phyloP scores from a whole-genome alignment of 2,888 invertebrate genomes.

The Alsophila aescularia region DNA sequence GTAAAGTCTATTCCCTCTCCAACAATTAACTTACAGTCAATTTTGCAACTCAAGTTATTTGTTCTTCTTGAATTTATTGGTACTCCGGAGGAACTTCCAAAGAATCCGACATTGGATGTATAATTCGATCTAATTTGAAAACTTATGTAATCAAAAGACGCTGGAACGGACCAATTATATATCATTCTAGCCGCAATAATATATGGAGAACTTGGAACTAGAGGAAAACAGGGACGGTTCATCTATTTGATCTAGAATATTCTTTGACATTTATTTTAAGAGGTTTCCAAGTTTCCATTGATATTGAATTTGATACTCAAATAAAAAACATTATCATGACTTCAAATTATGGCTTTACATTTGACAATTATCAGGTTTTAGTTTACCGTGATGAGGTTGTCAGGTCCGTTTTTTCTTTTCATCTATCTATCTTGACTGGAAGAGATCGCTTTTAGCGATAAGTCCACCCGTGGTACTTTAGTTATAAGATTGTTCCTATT shows the following conservation, averaged over 20 bases:
- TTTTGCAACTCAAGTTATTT: constrained; percentile 71
- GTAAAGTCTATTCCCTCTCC: constrained; percentile 61
- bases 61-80: constrained; percentile 74
- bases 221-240: constrained; percentile 12
- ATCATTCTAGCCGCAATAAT: constrained; percentile 39
- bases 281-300: no score
- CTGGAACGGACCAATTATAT: constrained; percentile 44
- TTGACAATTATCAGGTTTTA: no score
- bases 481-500: no score
- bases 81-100: constrained; percentile 61
- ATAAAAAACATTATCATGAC: no score
- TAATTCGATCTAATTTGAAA: constrained; percentile 67
- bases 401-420: no score
- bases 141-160: constrained; percentile 57
- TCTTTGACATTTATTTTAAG: not conserved
- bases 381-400: no score
- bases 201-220: constrained; percentile 28
- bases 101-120: constrained; percentile 65
- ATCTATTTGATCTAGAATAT: constrained; percentile 5
- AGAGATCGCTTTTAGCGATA: no score
- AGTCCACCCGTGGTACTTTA: no score
- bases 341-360: no score
- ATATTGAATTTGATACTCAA: no score
- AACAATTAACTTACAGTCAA: constrained; percentile 69
- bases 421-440: no score